Evolutionary conservation across 2,797 vertebrate genomes (phyloP).

Genomic region (Discoglossus pictus): DNA sequence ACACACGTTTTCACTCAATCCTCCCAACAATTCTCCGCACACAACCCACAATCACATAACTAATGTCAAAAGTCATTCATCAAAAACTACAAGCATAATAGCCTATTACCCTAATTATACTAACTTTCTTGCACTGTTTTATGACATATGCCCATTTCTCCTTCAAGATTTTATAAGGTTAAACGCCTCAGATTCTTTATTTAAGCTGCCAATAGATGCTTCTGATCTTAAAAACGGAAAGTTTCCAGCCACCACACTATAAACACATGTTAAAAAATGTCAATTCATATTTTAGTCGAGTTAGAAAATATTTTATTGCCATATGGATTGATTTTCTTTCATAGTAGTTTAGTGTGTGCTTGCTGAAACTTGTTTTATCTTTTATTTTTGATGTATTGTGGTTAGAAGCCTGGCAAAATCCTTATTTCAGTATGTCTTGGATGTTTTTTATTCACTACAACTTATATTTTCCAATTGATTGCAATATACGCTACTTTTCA

Average conservation of each 20-base stretch:
- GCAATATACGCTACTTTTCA: no score
- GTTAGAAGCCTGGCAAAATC: slow-evolving; percentile 3
- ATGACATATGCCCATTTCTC: neutral
- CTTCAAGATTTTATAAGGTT: neutral
- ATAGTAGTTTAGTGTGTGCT: slow-evolving; percentile 33
- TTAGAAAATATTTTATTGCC: slow-evolving; percentile 43
- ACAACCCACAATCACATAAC: no score
- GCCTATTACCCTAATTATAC: neutral
- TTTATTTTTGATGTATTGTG: slow-evolving; percentile 33
- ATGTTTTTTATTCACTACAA: neutral
- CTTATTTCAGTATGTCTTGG: slow-evolving; percentile 8
- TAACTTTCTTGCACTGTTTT: neutral
- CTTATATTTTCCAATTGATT: no score
- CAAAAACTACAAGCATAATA: no score
- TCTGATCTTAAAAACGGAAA: slow-evolving; percentile 37
- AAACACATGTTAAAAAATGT: slow-evolving; percentile 50
- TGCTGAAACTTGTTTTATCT: slow-evolving; percentile 26
- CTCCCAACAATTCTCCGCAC: no score
- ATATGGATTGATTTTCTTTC: slow-evolving; percentile 43
- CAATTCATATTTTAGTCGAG: slow-evolving; percentile 44
- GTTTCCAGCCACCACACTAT: slow-evolving; percentile 46
- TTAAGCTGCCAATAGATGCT: slow-evolving; percentile 39
- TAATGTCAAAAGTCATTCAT: no score
- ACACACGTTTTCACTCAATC: no score
- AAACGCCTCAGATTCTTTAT: slow-evolving; percentile 25